A percentile compares a stretch with the other conserved stretches of the same genome.
These are phyloP conservation scores for Clitarchus hookeri DNA, from an alignment of 2,888 invertebrate species.

Conservation along the genomic window DNA sequence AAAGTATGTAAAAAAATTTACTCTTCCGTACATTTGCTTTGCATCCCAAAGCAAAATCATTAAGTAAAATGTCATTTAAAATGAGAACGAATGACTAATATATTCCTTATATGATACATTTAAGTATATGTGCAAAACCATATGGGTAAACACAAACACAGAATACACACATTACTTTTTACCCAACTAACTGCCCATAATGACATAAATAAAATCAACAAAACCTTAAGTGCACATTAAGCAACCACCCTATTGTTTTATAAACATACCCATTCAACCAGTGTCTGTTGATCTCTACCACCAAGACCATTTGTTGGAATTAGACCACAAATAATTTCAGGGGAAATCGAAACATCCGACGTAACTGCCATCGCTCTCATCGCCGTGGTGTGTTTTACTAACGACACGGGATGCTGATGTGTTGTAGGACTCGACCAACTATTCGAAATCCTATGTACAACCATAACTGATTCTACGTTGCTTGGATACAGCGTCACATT, in stretches of 20 bases:
- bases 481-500: neutral
- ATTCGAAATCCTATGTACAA: neutral
- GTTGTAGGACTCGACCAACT: neutral
- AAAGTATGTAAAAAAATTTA: no score
- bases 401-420: neutral
- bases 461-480: neutral
- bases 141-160: no score
- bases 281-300: constrained; percentile 24
- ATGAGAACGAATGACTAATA: no score
- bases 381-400: neutral
- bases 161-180: no score
- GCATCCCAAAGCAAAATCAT: no score
- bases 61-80: no score
- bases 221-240: no score
- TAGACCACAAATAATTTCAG: neutral
- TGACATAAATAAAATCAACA: no score
- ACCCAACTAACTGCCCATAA: no score
- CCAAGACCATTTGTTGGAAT: neutral
- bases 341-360: neutral
- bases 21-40: no score
- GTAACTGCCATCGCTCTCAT: neutral
- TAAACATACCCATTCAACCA: constrained; percentile 33
- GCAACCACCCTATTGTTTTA: neutral
- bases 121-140: no score
- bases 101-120: no score